Percentiles rank a stretch among this genome's conserved stretches.
Conservation (phyloP, 2,113 vertebrate genomes). For the Sorex fumeus region DNA sequence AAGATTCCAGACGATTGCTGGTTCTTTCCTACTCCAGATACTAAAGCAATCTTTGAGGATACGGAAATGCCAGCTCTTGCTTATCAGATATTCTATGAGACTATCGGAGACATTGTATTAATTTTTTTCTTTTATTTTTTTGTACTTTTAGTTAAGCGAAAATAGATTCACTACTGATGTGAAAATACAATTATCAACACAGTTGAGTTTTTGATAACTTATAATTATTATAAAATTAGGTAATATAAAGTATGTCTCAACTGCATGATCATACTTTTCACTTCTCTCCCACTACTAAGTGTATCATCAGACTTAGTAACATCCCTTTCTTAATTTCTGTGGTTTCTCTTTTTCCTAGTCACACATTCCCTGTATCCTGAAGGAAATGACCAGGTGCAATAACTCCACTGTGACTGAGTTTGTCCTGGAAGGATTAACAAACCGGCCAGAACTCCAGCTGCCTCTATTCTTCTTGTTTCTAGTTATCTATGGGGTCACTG, state of each 20-base stretch:
- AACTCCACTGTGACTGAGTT: slow-evolving; percentile 13
- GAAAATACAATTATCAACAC: background rate
- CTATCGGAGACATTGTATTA: too few species aligned
- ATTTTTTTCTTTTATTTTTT: too few species aligned
- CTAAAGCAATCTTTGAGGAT: too few species aligned
- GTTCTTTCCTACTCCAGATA: too few species aligned
- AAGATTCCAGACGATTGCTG: too few species aligned
- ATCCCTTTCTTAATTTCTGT: background rate
- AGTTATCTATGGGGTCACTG: background rate
- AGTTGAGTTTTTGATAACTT: background rate
- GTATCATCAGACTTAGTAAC: background rate
- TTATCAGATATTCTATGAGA: too few species aligned
- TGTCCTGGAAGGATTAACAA: slow-evolving; percentile 32
- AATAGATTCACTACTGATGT: too few species aligned
- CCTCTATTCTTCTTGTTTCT: slow-evolving; percentile 2
- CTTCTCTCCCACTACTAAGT: background rate
- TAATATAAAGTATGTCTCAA: background rate
- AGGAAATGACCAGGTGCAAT: slow-evolving; percentile 9
- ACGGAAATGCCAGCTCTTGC: too few species aligned
- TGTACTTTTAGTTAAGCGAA: too few species aligned
- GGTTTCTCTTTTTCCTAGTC: slow-evolving; percentile 2
- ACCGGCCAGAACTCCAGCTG: background rate
- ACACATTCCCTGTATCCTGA: background rate
- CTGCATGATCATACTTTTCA: background rate
- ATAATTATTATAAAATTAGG: background rate